phyloP scores from a whole-genome alignment of 2,888 invertebrate species.

The Tromatobia lineatoria region DNA sequence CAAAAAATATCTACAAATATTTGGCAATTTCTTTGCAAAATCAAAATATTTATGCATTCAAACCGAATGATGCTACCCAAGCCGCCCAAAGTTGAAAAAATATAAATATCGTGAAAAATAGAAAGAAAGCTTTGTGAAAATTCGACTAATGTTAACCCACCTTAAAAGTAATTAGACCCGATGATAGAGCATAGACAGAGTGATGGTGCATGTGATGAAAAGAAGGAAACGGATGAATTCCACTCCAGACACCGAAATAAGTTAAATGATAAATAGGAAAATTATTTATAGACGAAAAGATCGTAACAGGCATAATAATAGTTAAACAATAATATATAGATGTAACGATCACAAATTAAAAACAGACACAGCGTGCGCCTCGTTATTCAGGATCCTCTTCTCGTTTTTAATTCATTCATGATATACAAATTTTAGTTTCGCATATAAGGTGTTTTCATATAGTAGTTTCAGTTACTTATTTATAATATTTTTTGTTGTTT shows the following conservation, averaged over 20 bases:
- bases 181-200: conserved; percentile 14
- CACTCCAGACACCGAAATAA: conserved; percentile 12
- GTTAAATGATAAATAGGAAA: background rate
- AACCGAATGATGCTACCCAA: no score
- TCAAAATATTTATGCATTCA: no score
- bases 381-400: conserved; percentile 79
- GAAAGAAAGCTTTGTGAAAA: no score
- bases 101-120: no score
- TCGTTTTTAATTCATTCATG: conserved; percentile 83
- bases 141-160: no score
- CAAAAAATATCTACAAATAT: no score
- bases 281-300: background rate
- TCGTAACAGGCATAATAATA: background rate
- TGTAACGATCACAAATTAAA: conserved; percentile 42
- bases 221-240: conserved; percentile 17
- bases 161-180: conserved; percentile 19
- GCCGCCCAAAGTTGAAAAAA: no score
- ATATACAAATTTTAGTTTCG: conserved; percentile 84
- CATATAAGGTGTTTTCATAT: conserved; percentile 81
- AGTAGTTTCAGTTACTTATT: conserved; percentile 82
- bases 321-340: conserved; percentile 9
- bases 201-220: conserved; percentile 26
- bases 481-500: conserved; percentile 72
- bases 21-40: no score
- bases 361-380: conserved; percentile 64